Base-by-base conservation (phyloP, 2,797 vertebrate species). In the Sebastes itinus region DNA sequence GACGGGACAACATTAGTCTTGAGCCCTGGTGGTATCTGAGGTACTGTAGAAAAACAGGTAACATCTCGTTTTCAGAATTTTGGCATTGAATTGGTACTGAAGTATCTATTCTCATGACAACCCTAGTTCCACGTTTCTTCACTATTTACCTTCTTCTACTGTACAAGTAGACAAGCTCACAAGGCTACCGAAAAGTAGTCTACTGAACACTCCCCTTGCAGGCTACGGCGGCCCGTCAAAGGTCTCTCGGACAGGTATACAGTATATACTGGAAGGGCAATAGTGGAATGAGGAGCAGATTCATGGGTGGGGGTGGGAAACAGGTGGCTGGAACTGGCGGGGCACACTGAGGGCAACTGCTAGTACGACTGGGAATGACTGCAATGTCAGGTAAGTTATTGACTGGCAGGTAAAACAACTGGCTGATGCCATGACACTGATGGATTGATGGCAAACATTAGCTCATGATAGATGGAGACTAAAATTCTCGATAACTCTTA, bases 1-100 rank as follows among this genome's bases (percentile, higher is more conserved):
- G 14, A 42, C 14, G 0, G 35, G 35, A 35, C 33, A 1, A 33
- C 12, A 0, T 38, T 38, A 38, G 35, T 38, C 35, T 0, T 0
- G 5, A 38, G 35, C 13, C 35, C 13, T 27, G 27, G 27, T 1
- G 1, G 35, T 38, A 14, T 38, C 38, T 42, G 38, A 16, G 14
- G 5, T 42, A 42, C 38, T 42, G 38, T 42, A 42, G 14, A 42
- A 0, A 42, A 42, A 42, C 38, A 42, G 6, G 38, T 42, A 42
- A 6, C 14, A 7, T 42, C 38, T 0, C 38, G 6, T 42, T 42
- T 42, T 42, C 14, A 42, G 5, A 42, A 16, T 42, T 42, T 42
- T 16, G 38, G 38, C 38, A 42, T 42, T 16, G 38, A 42, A 6
- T 46, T 46, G 42, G 42, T 46, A 46, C 42, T 12, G 42, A 46